Percentiles rank a stretch among this genome's conserved stretches.
These are phyloP conservation scores for Clarias platycephalus DNA, from an alignment of 2,797 vertebrate genomes.

Conservation along the genomic window DNA sequence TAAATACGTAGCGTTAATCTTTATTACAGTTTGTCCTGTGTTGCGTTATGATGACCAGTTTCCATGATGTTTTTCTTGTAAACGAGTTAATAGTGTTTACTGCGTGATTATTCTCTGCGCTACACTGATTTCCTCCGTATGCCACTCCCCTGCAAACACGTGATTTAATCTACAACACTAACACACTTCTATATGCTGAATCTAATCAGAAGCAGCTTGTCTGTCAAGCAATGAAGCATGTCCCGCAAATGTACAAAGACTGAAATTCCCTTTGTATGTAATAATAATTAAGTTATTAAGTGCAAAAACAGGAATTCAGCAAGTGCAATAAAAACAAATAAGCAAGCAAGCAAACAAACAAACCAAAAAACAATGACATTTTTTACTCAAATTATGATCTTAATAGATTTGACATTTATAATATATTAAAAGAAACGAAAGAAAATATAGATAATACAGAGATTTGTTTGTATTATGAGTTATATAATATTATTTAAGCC, in stretches of 20 bases:
- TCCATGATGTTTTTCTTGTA: too few relatives aligned
- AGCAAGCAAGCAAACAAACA: too few relatives aligned
- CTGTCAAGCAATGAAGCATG: neutral
- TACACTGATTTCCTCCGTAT: neutral
- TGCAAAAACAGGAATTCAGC: neutral
- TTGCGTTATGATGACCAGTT: neutral
- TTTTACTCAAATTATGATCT: too few relatives aligned
- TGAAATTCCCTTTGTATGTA: neutral
- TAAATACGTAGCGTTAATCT: neutral
- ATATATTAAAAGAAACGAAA: neutral
- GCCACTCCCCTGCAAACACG: slow-evolving; percentile 1
- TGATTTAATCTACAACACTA: neutral
- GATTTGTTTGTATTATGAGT: neutral
- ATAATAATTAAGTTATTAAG: neutral
- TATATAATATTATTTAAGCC: neutral
- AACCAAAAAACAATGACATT: neutral
- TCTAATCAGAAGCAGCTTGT: neutral
- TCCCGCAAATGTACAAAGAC: neutral
- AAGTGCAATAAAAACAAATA: neutral
- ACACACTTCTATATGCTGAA: neutral
- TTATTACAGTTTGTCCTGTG: neutral
- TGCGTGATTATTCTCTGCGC: neutral
- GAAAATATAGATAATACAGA: neutral
- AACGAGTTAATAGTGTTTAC: neutral
- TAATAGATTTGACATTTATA: neutral